Percentiles rank a stretch among this genome's conserved stretches.
These are phyloP conservation scores for Tachina fera DNA, from an alignment of 2,888 invertebrate genomes.

Conservation along the genomic window DNA sequence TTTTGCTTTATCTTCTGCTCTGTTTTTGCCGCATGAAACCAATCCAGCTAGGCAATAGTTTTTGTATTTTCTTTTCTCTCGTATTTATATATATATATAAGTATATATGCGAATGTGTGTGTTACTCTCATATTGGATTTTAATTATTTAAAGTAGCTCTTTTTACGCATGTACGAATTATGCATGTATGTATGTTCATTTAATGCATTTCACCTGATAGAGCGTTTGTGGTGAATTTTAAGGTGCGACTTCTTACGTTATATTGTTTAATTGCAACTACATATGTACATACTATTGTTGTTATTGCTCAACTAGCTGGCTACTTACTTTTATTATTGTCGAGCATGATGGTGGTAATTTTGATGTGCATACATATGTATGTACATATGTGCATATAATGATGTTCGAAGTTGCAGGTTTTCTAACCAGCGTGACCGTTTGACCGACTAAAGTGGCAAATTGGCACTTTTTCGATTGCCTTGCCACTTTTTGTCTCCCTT, in stretches of 20 bases:
- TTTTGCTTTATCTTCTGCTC: conserved; percentile 40
- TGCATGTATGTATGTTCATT: conserved; percentile 13
- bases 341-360: not conserved
- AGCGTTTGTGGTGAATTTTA: conserved; percentile 32
- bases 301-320: not conserved
- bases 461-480: too few species aligned
- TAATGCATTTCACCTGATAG: conserved; percentile 40
- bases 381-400: not conserved
- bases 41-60: conserved; percentile 5
- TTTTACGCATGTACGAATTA: not conserved
- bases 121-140: not conserved
- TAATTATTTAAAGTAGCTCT: not conserved
- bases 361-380: not conserved
- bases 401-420: conserved; percentile 25
- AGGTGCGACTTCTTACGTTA: conserved; percentile 15
- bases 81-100: not conserved
- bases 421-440: too few species aligned
- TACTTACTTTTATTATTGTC: conserved; percentile 20
- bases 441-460: too few species aligned
- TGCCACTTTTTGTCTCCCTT: too few species aligned
- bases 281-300: not conserved
- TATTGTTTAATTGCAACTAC: conserved; percentile 18
- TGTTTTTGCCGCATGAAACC: conserved; percentile 24
- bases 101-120: not conserved
- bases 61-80: conserved; percentile 8